Percentiles rank a stretch among this genome's conserved stretches.
phyloP scores from a whole-genome alignment of 2,113 vertebrate species.

The Origma solitaria region DNA sequence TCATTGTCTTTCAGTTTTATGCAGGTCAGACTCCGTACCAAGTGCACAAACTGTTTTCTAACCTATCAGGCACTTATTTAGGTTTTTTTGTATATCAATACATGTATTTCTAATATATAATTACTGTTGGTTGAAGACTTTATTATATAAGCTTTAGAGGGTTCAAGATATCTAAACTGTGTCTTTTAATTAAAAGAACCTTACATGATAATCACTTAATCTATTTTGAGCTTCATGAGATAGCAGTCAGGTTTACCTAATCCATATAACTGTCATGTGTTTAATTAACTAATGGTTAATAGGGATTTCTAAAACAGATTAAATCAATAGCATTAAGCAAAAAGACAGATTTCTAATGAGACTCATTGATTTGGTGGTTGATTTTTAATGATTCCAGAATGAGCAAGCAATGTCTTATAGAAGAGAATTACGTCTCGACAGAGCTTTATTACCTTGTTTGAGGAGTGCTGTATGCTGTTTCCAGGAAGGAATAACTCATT shows the following conservation, averaged over 20 bases:
- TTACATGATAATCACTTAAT: conserved; percentile 41
- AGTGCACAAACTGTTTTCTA: background rate
- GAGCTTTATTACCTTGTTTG: background rate
- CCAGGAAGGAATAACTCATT: conserved; percentile 6
- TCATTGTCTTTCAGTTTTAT: background rate
- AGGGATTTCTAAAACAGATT: conserved; percentile 57
- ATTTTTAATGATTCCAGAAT: conserved; percentile 40
- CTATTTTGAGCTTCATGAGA: conserved; percentile 7
- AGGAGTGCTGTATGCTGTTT: background rate
- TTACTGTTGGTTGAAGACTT: background rate
- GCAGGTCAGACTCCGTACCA: background rate
- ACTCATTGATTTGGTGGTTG: conserved; percentile 43
- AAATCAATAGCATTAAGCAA: conserved; percentile 54
- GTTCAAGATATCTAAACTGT: background rate
- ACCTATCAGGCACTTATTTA: background rate
- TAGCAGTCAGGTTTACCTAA: conserved; percentile 47
- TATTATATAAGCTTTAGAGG: background rate
- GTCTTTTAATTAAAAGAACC: conserved; percentile 47
- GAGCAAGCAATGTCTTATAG: background rate
- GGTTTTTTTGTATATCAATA: background rate
- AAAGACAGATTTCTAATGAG: conserved; percentile 61
- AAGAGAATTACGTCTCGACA: conserved; percentile 8
- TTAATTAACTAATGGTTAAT: conserved; percentile 64
- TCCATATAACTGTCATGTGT: conserved; percentile 39
- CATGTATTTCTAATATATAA: background rate